Conservation (phyloP, 2,113 vertebrate genomes). For the Candoia aspera region DNA sequence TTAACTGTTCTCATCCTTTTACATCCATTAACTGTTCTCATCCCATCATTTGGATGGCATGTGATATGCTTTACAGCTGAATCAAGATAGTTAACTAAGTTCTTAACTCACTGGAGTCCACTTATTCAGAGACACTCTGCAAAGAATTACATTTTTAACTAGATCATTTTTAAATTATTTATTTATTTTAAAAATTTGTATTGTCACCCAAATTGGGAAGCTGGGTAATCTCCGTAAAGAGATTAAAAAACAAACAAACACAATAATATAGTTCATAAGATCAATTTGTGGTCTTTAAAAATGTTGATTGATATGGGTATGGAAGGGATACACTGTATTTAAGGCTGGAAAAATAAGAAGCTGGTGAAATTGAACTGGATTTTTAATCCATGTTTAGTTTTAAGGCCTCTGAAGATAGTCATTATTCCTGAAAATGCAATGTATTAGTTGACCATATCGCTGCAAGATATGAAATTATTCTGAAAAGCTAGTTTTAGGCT, state of each 20-base stretch:
- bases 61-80: not conserved
- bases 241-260: not conserved
- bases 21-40: not conserved
- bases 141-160: not conserved
- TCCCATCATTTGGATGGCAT: not conserved
- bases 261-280: not conserved
- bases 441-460: not conserved
- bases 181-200: not conserved
- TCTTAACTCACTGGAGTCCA: not conserved
- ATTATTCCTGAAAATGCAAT: not conserved
- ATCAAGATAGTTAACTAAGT: not conserved
- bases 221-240: not conserved
- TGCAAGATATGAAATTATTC: not conserved
- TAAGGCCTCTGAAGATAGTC: not conserved
- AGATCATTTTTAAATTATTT: not conserved
- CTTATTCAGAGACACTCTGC: not conserved
- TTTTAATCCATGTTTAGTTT: not conserved
- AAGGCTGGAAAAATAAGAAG: not conserved
- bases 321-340: not conserved
- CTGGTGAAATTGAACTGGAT: not conserved
- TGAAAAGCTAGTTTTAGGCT: not conserved
- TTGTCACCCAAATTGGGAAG: not conserved
- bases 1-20: not conserved
- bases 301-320: not conserved
- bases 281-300: not conserved